A percentile compares a stretch with the other conserved stretches of the same genome.
phyloP scores from a whole-genome alignment of 1,140 invertebrate genomes.

The Globodera rostochiensis region DNA sequence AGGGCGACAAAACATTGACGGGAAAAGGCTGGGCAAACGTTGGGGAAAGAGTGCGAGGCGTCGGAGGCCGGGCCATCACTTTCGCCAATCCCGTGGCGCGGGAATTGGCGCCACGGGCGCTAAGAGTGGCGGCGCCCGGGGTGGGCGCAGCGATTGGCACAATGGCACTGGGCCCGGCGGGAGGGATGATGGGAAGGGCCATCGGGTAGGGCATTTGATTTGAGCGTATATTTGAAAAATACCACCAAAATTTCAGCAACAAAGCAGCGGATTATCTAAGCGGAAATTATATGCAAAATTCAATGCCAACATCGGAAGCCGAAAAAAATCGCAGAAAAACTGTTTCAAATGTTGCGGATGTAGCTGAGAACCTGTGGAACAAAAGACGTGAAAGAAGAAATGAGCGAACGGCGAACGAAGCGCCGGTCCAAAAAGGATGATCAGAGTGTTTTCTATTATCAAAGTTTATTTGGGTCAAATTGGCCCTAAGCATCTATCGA shows the following conservation, averaged over 20 bases:
- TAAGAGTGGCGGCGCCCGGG: background rate
- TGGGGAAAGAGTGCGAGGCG: constrained; percentile 1
- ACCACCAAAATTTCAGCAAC: constrained; percentile 1
- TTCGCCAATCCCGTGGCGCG: background rate
- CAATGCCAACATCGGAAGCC: background rate
- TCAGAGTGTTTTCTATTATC: too few species aligned
- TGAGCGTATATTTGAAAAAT: background rate
- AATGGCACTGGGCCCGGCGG: background rate
- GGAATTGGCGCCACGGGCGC: background rate
- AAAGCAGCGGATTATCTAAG: constrained; percentile 26
- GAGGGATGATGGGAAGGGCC: background rate
- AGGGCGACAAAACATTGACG: background rate
- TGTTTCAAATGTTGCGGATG: background rate
- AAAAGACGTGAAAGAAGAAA: background rate
- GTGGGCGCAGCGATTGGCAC: constrained; percentile 1
- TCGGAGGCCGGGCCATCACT: background rate
- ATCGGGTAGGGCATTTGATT: background rate
- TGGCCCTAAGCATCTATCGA: too few species aligned
- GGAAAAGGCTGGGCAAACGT: background rate
- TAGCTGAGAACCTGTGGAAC: constrained; percentile 3
- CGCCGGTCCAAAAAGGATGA: background rate
- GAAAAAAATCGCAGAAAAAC: background rate
- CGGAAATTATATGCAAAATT: constrained; percentile 18
- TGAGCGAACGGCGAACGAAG: background rate
- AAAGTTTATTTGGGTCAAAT: background rate